These are phyloP conservation scores for Syrrhaptes paradoxus DNA, from an alignment of 2,113 vertebrate species.

Conservation along the genomic window DNA sequence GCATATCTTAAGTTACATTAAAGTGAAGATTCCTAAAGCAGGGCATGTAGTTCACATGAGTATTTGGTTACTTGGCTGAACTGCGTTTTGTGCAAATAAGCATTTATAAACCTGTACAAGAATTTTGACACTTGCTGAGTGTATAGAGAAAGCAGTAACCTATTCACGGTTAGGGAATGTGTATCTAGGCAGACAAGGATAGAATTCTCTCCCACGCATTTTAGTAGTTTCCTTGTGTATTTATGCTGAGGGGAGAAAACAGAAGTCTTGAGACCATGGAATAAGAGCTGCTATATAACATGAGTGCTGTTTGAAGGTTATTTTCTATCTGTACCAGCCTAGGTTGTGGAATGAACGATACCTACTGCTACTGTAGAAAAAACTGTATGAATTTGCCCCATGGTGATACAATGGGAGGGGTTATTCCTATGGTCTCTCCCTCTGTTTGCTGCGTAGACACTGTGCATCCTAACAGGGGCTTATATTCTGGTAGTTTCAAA, in stretches of 20 bases:
- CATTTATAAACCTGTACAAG: background rate
- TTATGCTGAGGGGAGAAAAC: background rate
- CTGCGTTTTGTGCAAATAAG: background rate
- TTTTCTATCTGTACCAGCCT: background rate
- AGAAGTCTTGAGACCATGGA: background rate
- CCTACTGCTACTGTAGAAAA: background rate
- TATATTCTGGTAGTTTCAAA: background rate
- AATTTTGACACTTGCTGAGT: background rate
- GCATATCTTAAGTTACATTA: background rate
- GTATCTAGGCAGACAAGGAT: background rate
- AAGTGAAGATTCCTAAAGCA: background rate
- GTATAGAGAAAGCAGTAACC: background rate
- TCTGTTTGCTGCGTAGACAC: background rate
- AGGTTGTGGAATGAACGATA: background rate
- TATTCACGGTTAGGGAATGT: background rate
- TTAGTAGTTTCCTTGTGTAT: background rate
- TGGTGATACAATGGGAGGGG: background rate
- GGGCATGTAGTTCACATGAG: background rate
- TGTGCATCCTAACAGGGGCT: background rate
- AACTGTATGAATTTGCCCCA: background rate
- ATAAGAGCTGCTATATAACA: background rate
- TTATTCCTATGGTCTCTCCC: background rate
- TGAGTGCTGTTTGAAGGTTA: background rate
- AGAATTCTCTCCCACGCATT: background rate
- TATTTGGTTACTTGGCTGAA: slow-evolving; percentile 18